Percentiles rank a stretch among this genome's conserved stretches.
phyloP scores from a whole-genome alignment of 2,888 invertebrate species.

The Lochmaea crataegi region DNA sequence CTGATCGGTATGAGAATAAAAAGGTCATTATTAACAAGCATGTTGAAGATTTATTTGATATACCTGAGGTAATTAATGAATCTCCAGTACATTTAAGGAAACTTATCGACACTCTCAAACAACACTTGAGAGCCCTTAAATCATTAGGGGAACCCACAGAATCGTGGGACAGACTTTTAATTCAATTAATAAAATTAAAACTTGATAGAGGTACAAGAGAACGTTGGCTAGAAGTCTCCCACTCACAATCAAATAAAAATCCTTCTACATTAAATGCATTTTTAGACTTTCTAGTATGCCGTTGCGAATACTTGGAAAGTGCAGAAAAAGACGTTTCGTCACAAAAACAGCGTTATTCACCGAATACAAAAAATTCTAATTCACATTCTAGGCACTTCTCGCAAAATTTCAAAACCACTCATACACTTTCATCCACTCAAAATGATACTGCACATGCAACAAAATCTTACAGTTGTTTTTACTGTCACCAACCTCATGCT shows the following conservation, averaged over 20 bases:
- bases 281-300: not conserved
- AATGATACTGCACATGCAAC: not conserved
- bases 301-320: constrained; percentile 15
- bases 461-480: not conserved
- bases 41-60: not conserved
- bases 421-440: not conserved
- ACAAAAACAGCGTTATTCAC: not conserved
- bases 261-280: constrained; percentile 7
- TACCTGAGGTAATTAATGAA: not conserved
- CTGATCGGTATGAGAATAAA: not conserved
- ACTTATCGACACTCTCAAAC: not conserved
- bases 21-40: constrained; percentile 4
- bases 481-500: not conserved
- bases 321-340: not conserved
- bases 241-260: not conserved
- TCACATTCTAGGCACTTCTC: constrained; percentile 1
- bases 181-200: constrained; percentile 9
- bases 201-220: not conserved
- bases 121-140: not conserved
- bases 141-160: constrained; percentile 12
- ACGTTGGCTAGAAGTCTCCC: not conserved
- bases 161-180: constrained; percentile 11
- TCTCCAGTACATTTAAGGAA: not conserved
- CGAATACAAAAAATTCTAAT: not conserved
- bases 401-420: constrained; percentile 5